Evolutionary conservation across 2,888 invertebrate genomes (phyloP).

Genomic region (Mycalesis mineus): DNA sequence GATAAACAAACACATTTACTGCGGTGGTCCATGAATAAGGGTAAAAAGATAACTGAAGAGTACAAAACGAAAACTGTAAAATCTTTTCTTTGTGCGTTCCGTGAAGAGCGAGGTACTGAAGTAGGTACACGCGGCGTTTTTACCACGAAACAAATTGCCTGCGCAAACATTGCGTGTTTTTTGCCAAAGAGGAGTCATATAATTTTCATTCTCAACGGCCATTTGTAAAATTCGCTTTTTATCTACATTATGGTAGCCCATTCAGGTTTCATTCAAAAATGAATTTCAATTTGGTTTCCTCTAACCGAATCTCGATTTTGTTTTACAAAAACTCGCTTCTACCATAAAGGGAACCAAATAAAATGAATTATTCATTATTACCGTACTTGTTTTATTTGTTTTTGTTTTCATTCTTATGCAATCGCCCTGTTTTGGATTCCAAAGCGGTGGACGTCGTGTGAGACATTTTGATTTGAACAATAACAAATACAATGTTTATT

Average conservation of each 20-base stretch:
- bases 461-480: slow-evolving; percentile 30
- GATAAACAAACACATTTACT: neutral
- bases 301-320: slow-evolving; percentile 27
- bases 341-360: slow-evolving; percentile 5
- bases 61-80: neutral
- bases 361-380: slow-evolving; percentile 26
- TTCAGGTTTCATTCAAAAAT: slow-evolving; percentile 35
- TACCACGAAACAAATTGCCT: slow-evolving; percentile 27
- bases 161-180: slow-evolving; percentile 15
- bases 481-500: slow-evolving; percentile 28
- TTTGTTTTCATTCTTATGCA: slow-evolving; percentile 2
- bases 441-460: slow-evolving; percentile 25
- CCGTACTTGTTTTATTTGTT: neutral
- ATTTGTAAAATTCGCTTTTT: slow-evolving; percentile 18
- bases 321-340: slow-evolving; percentile 30
- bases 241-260: slow-evolving; percentile 27
- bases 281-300: slow-evolving; percentile 35
- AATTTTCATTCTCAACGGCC: slow-evolving; percentile 20
- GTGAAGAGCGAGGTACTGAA: neutral
- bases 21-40: neutral
- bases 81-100: neutral
- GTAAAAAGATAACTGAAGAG: neutral
- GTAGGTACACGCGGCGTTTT: slow-evolving; percentile 11
- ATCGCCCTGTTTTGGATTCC: slow-evolving; percentile 10
- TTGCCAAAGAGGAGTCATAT: slow-evolving; percentile 10